A percentile compares a stretch with the other conserved stretches of the same genome.
Evolutionary conservation across 2,797 vertebrate species (phyloP).

Genomic region (Pangasius sanitwongsei): DNA sequence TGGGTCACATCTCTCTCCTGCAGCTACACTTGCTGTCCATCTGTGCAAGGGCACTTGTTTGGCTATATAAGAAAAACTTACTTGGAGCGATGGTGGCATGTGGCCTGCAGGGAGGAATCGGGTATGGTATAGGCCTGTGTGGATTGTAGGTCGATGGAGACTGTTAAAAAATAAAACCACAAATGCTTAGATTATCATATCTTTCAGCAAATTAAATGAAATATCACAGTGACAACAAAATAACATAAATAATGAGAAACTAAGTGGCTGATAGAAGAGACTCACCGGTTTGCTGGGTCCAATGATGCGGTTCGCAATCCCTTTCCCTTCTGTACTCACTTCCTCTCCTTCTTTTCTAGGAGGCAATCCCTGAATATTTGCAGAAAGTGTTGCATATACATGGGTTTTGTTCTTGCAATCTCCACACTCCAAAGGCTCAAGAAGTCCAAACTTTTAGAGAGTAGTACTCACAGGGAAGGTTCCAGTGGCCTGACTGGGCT

Average conservation of each 20-base stretch:
- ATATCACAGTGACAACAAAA: not conserved
- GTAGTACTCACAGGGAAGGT: slow-evolving; percentile 89
- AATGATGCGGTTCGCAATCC: slow-evolving; percentile 91
- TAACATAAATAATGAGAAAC: not conserved
- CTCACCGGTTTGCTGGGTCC: slow-evolving; percentile 94
- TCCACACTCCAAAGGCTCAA: not conserved
- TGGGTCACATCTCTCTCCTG: not conserved
- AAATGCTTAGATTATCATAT: not conserved
- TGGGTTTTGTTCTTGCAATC: not conserved
- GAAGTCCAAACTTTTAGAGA: not conserved
- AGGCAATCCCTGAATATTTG: slow-evolving; percentile 77
- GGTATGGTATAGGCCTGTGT: slow-evolving; percentile 96
- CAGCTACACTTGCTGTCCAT: not conserved
- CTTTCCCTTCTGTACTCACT: slow-evolving; percentile 85
- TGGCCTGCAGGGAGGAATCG: slow-evolving; percentile 94
- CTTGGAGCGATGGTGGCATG: slow-evolving; percentile 97
- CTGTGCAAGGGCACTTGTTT: not conserved
- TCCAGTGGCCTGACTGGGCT: slow-evolving; percentile 91
- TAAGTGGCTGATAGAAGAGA: not conserved
- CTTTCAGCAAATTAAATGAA: not conserved
- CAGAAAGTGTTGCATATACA: not conserved
- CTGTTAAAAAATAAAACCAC: slow-evolving; percentile 65
- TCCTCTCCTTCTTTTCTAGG: slow-evolving; percentile 92
- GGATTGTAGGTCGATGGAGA: slow-evolving; percentile 96
- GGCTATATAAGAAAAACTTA: slow-evolving; percentile 74